phyloP scores from a whole-genome alignment of 2,797 vertebrate species.

The Artibeus lituratus region DNA sequence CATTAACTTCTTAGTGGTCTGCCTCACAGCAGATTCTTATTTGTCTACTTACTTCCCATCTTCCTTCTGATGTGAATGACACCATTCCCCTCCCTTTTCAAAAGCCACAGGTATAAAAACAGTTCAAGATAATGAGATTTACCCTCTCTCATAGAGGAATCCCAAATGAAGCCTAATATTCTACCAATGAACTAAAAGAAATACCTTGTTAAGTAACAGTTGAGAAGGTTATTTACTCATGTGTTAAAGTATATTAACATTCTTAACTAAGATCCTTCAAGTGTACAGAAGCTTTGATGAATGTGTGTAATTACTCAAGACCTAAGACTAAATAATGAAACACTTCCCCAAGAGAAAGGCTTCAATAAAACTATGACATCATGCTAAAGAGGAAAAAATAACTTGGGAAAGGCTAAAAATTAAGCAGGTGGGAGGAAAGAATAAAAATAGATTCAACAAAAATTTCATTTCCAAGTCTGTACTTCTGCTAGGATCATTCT shows the following conservation, averaged over 20 bases:
- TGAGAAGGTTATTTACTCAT: neutral
- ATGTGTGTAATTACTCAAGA: neutral
- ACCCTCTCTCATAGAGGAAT: neutral
- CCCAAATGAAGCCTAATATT: neutral
- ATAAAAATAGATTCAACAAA: neutral
- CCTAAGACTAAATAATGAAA: neutral
- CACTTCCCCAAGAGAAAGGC: neutral
- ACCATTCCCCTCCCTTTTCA: neutral
- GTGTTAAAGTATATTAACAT: neutral
- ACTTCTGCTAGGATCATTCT: neutral
- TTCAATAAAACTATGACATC: neutral
- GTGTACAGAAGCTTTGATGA: neutral
- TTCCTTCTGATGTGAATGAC: neutral
- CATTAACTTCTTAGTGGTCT: neutral
- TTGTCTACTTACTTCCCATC: neutral
- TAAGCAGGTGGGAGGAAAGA: neutral
- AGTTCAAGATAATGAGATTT: neutral
- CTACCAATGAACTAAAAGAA: neutral
- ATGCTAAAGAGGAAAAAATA: neutral
- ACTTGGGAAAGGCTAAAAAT: neutral
- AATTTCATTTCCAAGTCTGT: constrained; percentile 6
- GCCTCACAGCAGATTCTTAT: neutral
- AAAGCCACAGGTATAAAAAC: neutral
- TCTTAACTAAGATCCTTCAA: neutral
- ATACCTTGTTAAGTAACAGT: neutral